Conservation (phyloP, 2,888 invertebrate species). For the Cyclophora punctaria region DNA sequence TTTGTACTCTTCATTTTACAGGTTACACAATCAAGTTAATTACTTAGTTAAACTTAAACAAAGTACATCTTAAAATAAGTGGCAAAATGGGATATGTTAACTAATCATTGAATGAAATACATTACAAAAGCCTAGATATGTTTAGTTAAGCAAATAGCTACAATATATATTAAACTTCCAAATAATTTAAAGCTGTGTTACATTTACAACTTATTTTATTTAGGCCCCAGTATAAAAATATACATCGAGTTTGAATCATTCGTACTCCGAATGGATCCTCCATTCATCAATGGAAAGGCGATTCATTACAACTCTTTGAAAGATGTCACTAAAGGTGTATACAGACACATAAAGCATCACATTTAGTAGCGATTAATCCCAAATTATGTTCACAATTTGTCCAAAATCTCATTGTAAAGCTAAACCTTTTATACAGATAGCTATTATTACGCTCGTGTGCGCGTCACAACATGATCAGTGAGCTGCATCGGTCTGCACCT, state of each 20-base stretch:
- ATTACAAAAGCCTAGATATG: conserved; percentile 38
- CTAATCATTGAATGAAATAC: conserved; percentile 24
- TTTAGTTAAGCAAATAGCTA: conserved; percentile 22
- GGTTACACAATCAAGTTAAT: conserved; percentile 20
- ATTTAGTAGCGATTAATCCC: conserved; percentile 49
- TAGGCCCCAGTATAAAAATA: conserved; percentile 26
- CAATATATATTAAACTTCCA: conserved; percentile 33
- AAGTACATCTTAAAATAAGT: conserved; percentile 34
- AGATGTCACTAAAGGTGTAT: conserved; percentile 41
- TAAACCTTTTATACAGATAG: conserved; percentile 39
- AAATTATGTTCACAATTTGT: conserved; percentile 46
- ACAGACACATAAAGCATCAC: conserved; percentile 33
- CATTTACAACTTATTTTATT: conserved; percentile 22
- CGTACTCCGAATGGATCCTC: not conserved
- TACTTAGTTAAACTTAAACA: conserved; percentile 20
- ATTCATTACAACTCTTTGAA: conserved; percentile 34
- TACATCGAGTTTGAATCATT: conserved; percentile 1
- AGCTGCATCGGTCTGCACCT: conserved; percentile 29
- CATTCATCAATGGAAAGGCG: conserved; percentile 16
- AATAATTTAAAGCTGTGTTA: conserved; percentile 54
- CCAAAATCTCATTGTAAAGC: conserved; percentile 34
- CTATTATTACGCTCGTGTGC: conserved; percentile 24
- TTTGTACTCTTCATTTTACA: conserved; percentile 34
- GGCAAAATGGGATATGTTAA: conserved; percentile 67
- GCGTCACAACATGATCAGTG: conserved; percentile 46